These are phyloP conservation scores for Ambastaia sidthimunki DNA, from an alignment of 2,797 vertebrate species.

Conservation along the genomic window DNA sequence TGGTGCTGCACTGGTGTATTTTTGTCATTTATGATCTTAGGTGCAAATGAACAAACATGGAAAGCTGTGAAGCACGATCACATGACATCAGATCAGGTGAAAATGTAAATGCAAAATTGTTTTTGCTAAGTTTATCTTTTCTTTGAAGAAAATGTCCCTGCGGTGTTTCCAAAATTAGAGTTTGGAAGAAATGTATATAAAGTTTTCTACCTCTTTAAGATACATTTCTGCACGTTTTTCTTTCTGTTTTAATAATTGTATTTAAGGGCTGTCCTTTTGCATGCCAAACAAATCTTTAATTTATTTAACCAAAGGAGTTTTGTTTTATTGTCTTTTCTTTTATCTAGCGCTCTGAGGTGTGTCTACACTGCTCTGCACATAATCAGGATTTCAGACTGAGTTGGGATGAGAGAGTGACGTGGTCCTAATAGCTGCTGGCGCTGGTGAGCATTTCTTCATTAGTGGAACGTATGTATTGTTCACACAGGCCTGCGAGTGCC, in stretches of 20 bases:
- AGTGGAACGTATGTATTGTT: slow-evolving; percentile 41
- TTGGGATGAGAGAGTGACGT: slow-evolving; percentile 18
- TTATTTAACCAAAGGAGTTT: no score
- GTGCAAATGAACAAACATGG: slow-evolving; percentile 60
- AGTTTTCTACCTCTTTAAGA: no score
- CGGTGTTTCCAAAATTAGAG: not conserved
- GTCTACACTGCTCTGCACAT: not conserved
- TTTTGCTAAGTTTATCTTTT: not conserved
- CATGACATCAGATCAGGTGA: slow-evolving; percentile 31
- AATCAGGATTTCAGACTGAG: slow-evolving; percentile 22
- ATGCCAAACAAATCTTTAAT: no score
- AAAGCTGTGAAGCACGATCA: slow-evolving; percentile 42
- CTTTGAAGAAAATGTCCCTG: not conserved
- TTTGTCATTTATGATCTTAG: slow-evolving; percentile 64
- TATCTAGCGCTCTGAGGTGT: not conserved
- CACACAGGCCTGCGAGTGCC: slow-evolving; percentile 55
- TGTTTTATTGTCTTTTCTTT: not conserved
- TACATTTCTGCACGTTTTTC: no score
- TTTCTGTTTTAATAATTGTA: no score
- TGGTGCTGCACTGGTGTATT: slow-evolving; percentile 50
- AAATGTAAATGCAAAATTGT: not conserved
- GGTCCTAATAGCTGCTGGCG: slow-evolving; percentile 50
- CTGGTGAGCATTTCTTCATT: slow-evolving; percentile 44
- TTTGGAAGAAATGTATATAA: no score
- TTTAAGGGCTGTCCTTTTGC: no score